phyloP scores from a whole-genome alignment of 2,797 vertebrate genomes.

The Enteromius treurensis region DNA sequence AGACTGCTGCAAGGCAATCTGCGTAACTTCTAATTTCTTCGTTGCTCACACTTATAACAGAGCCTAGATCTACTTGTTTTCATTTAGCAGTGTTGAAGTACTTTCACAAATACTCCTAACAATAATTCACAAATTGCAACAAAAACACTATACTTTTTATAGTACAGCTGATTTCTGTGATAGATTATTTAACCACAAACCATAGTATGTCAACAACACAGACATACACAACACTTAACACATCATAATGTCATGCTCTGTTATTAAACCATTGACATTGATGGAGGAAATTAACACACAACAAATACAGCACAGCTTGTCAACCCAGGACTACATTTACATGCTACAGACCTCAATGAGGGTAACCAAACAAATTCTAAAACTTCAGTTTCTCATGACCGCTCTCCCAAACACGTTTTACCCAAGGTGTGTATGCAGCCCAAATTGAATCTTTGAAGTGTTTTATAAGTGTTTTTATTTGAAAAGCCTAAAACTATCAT shows the following conservation, averaged over 20 bases:
- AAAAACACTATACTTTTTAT: not conserved
- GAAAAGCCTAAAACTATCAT: too few relatives aligned
- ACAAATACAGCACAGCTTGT: not conserved
- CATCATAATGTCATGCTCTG: too few relatives aligned
- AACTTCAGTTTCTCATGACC: not conserved
- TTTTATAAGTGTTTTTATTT: too few relatives aligned
- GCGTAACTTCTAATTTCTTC: too few relatives aligned
- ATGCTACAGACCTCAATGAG: not conserved
- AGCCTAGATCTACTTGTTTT: not conserved
- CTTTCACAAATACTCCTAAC: not conserved
- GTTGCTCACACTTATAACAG: too few relatives aligned
- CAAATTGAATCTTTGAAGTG: too few relatives aligned
- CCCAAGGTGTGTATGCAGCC: too few relatives aligned
- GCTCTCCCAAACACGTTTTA: not conserved
- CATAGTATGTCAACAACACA: not conserved
- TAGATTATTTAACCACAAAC: not conserved
- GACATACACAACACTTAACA: too few relatives aligned
- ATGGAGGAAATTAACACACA: not conserved
- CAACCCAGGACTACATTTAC: not conserved
- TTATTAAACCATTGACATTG: not conserved
- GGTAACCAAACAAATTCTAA: not conserved
- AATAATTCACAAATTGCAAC: not conserved
- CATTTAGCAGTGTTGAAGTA: not conserved
- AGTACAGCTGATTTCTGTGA: too few relatives aligned
- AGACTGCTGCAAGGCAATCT: not conserved